Evolutionary conservation across 2,113 vertebrate species (phyloP).

Genomic region (Genyomyrus donnyi): DNA sequence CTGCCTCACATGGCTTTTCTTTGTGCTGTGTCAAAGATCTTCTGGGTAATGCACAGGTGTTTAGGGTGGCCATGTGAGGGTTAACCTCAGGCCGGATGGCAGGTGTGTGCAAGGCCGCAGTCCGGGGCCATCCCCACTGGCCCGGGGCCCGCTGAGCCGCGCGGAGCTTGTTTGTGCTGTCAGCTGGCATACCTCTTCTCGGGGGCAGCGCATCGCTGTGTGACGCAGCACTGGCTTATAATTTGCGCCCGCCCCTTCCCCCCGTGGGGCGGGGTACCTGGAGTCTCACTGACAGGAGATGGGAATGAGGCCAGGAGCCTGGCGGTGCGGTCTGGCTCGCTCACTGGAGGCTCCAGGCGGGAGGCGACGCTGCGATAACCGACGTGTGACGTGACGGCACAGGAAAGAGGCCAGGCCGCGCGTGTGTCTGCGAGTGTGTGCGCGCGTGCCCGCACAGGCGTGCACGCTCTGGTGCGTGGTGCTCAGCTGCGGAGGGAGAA

Average conservation of each 20-base stretch:
- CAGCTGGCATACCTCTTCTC: neutral
- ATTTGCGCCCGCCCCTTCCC: neutral
- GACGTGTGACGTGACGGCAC: slow-evolving; percentile 26
- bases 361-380: slow-evolving; percentile 13
- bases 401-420: neutral
- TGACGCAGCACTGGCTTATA: neutral
- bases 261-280: slow-evolving; percentile 2
- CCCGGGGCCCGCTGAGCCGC: neutral
- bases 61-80: neutral
- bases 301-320: slow-evolving; percentile 9
- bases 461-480: neutral
- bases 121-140: neutral
- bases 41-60: neutral
- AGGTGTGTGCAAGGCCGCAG: slow-evolving; percentile 1
- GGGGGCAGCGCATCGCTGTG: neutral
- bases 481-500: neutral
- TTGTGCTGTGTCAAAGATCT: no score
- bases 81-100: neutral
- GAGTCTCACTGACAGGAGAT: slow-evolving; percentile 9
- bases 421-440: neutral
- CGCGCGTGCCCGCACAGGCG: neutral
- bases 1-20: neutral
- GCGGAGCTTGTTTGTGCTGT: slow-evolving; percentile 11
- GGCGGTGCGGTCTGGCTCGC: neutral
- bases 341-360: slow-evolving; percentile 6